Base-by-base conservation (phyloP, 2,888 invertebrate species). In the Cistogaster globosa region DNA sequence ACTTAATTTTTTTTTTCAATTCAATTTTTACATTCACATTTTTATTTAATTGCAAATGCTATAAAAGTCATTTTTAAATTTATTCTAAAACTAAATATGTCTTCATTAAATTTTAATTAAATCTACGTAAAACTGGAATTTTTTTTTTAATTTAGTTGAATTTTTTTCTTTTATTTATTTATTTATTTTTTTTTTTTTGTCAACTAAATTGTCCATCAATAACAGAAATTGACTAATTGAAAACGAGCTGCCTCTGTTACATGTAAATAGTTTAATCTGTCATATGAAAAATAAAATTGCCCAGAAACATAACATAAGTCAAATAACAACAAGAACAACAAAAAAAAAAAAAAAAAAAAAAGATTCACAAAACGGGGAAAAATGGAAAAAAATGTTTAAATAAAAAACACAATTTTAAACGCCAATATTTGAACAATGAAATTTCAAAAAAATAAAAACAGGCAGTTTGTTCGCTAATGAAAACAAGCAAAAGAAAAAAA, bases 201-300 rank as follows among this genome's bases (percentile, higher is more conserved):
- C 36, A 22, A 62, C 20, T 51, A 69, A 71, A 69, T 71, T 76
- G 42, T 60, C 48, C 71, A 71, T 82, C 65, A 53, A 74, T 65
- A 60, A 71, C 76, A 77, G 67, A 57, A 65, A 71, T 72, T 71
- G 65, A 77, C 82, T 82, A 77, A 82, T 82, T 82, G 82, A 77
- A 82, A 69, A 67, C 76, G 58, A 77, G 63, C 71, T 22, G 58
- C 38, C 72, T 77, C 63, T 69, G 65, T 75, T 75, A 42, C 62
- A 51, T 62, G 72, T 62, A 81, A 81, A 81, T 68, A 81, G 42
- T 74, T 75, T 81, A 75, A 75, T 81, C 68, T 60, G 67, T 74
- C 74, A 68, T 38, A 68, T 68, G 68, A 75, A 72, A 57, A 38
- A 77, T 55, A 55, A 81, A 65, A 74, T 48, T 62, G 72, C 38